Percentiles rank a stretch among this genome's conserved stretches.
These are phyloP conservation scores for Himalopsyche phryganea DNA, from an alignment of 1,140 invertebrate species.

Conservation along the genomic window DNA sequence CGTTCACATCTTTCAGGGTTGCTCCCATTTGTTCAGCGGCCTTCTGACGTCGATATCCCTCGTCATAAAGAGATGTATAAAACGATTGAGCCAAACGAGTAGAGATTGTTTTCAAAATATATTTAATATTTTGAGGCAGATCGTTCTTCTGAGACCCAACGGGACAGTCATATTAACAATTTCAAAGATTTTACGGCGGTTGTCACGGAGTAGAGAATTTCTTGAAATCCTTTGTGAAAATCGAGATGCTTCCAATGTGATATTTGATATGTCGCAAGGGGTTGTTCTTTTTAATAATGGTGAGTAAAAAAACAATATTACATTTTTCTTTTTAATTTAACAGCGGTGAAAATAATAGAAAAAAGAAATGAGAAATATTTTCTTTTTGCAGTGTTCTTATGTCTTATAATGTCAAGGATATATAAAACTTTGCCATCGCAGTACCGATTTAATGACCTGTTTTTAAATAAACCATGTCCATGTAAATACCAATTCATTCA, in stretches of 20 bases:
- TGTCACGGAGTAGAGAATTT: slow-evolving; percentile 6
- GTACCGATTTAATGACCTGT: too few species aligned
- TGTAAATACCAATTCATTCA: too few species aligned
- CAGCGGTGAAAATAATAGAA: too few species aligned
- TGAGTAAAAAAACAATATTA: too few species aligned
- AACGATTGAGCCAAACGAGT: slow-evolving; percentile 1
- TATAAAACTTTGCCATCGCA: too few species aligned
- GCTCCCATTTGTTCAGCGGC: slow-evolving; percentile 24
- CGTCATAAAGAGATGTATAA: slow-evolving; percentile 12
- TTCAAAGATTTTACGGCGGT: neutral
- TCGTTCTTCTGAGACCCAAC: slow-evolving; percentile 19
- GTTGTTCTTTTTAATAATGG: slow-evolving; percentile 21
- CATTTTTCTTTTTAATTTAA: too few species aligned
- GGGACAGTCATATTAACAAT: slow-evolving; percentile 9
- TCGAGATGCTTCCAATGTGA: slow-evolving; percentile 7
- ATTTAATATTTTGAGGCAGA: slow-evolving; percentile 3
- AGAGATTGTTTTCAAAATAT: neutral
- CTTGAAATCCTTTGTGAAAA: slow-evolving; percentile 9
- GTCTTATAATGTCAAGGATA: too few species aligned
- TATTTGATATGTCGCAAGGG: slow-evolving; percentile 12
- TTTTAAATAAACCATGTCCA: too few species aligned
- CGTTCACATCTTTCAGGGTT: slow-evolving; percentile 26
- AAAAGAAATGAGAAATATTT: too few species aligned
- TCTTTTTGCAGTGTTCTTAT: too few species aligned
- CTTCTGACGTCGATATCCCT: slow-evolving; percentile 19